Evolutionary conservation across 2,888 invertebrate species (phyloP).

Genomic region (Drosophila nr. perissopoda): DNA sequence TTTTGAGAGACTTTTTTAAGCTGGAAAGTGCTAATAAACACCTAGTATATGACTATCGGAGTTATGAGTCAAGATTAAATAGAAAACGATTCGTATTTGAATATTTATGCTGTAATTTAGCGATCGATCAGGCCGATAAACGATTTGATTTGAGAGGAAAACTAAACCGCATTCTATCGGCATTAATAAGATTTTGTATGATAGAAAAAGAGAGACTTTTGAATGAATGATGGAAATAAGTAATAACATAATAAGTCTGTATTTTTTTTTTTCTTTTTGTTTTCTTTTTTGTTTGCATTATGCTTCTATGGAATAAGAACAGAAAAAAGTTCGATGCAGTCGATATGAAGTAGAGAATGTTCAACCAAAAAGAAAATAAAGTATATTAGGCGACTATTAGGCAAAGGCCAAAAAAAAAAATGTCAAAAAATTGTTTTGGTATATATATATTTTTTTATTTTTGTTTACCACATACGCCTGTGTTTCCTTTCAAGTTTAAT

Average conservation of each 20-base stretch:
- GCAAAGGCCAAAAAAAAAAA: constrained; percentile 29
- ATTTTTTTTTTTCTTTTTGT: constrained; percentile 7
- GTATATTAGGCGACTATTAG: constrained; percentile 42
- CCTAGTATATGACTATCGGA: not conserved
- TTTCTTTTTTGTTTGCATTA: constrained; percentile 40
- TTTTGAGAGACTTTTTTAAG: not conserved
- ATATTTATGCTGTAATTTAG: constrained; percentile 27
- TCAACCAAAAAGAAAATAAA: constrained; percentile 34
- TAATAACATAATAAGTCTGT: constrained; percentile 24
- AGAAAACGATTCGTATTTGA: not conserved
- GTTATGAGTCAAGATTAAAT: not conserved
- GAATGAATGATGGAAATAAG: constrained; percentile 8
- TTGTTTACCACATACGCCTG: constrained; percentile 60
- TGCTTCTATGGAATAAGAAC: constrained; percentile 37
- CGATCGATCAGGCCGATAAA: constrained; percentile 7
- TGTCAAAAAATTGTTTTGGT: constrained; percentile 25
- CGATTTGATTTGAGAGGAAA: not conserved
- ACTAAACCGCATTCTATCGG: constrained; percentile 5
- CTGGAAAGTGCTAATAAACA: not conserved
- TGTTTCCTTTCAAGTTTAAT: constrained; percentile 61
- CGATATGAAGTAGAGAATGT: constrained; percentile 29
- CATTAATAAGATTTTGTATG: constrained; percentile 8
- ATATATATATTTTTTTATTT: constrained; percentile 25
- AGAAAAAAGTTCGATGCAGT: constrained; percentile 48
- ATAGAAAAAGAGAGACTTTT: not conserved